Percentiles rank a stretch among this genome's conserved stretches.
Evolutionary conservation across 2,888 invertebrate genomes (phyloP).

Genomic region (Malachius bipustulatus): DNA sequence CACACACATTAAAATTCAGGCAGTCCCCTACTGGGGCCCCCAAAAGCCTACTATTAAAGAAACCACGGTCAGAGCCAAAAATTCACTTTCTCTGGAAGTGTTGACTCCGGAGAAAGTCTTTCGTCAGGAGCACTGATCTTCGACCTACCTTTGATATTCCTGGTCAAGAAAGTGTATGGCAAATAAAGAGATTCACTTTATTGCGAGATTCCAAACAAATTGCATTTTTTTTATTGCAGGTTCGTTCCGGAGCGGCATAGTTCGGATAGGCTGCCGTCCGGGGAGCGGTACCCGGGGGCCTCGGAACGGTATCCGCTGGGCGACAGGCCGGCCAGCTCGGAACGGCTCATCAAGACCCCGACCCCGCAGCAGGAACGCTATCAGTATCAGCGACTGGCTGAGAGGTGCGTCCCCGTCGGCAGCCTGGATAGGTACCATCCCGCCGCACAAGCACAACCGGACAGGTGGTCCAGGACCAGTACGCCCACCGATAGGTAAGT

Average conservation of each 20-base stretch:
- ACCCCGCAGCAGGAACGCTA: slow-evolving; percentile 33
- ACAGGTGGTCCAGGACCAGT: slow-evolving; percentile 31
- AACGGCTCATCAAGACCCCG: slow-evolving; percentile 22
- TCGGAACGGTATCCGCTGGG: slow-evolving; percentile 35
- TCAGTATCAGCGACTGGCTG: slow-evolving; percentile 29
- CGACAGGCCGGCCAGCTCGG: slow-evolving; percentile 38
- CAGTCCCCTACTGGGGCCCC: slow-evolving; percentile 7
- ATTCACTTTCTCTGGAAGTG: too few relatives aligned
- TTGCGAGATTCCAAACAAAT: too few relatives aligned
- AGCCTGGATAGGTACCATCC: slow-evolving; percentile 32
- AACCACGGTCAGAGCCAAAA: too few relatives aligned
- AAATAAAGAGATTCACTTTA: too few relatives aligned
- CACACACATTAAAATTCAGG: too few relatives aligned
- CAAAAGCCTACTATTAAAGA: slow-evolving; percentile 7
- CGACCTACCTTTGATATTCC: too few relatives aligned
- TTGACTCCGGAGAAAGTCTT: too few relatives aligned
- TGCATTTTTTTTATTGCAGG: slow-evolving; percentile 15
- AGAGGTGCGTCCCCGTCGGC: slow-evolving; percentile 27
- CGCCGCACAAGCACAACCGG: slow-evolving; percentile 21
- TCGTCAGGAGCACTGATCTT: too few relatives aligned
- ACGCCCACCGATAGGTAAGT: slow-evolving; percentile 25
- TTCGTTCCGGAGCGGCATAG: slow-evolving; percentile 31
- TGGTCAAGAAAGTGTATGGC: too few relatives aligned
- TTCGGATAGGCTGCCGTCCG: slow-evolving; percentile 33
- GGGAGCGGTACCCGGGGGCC: slow-evolving; percentile 33